Evolutionary conservation across 2,113 vertebrate species (phyloP), one percentile per base, ranked within the genome.

Genomic region (Romanogobio albipinnatus): DNA sequence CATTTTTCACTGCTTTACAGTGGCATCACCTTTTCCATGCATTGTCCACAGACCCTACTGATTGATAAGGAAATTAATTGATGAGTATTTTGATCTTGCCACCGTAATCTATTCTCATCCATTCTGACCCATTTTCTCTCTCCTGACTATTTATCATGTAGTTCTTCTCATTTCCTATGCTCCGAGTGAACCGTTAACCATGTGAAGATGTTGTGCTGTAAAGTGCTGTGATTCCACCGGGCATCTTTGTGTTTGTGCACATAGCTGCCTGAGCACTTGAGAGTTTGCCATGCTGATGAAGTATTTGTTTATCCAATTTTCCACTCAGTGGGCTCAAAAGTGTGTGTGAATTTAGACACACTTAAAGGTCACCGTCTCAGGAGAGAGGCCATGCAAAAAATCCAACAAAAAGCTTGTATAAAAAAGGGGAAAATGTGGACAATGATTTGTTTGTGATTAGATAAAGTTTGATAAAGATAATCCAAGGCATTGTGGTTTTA

Each of bases 301-400:
- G 89, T 93, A 92, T 92, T 93, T 94, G 91, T 93, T 94, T 93
- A 90, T 92, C 87, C 82, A 87, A 94, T 93, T 92, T 93, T 94
- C 92, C 91, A 93, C 92, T 90, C 89, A 71, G 84, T 87, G 86
- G 90, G 90, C 90, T 89, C 88, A 89, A 88, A 84, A 93, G 84
- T 88, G 91, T 92, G 89, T 82, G 81, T 91, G 91, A 91, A 89
- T 93, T 90, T 91, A 87, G 90, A 91, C 87, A 86, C 89, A 87
- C 90, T 92, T 87, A 89, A 90, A 93, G 91, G 90, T 90, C 90
- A 90, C 19, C 86, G 83, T 87, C 85, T 87, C 88, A 86, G 81
- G 82, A 82, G 90, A 86, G 86, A 84, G 81, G 78, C 80, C 80
- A 78, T 79, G 45, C 75, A 70, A 84, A 56, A 84, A 85, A 80